Conservation (phyloP, 1,140 invertebrate genomes). For the Sarcophaga peregrina region DNA sequence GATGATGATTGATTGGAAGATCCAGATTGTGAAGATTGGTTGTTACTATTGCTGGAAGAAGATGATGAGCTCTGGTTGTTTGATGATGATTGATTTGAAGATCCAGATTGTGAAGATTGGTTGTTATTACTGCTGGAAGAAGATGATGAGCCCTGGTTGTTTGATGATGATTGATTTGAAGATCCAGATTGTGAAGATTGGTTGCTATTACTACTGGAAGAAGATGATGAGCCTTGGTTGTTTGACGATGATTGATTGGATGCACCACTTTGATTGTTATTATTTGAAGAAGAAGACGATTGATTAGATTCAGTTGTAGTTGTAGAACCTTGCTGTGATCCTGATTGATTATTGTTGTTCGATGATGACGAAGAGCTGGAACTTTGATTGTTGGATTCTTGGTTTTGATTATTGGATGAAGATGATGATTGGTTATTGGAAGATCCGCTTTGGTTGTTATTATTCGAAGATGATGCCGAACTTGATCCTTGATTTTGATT, state of each 20-base stretch:
- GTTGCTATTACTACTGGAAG: slow-evolving; percentile 33
- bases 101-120: slow-evolving; percentile 28
- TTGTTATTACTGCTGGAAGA: slow-evolving; percentile 5
- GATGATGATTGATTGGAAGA: slow-evolving; percentile 40
- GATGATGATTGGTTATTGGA: slow-evolving; percentile 31
- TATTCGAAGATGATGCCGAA: background rate
- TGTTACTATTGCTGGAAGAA: slow-evolving; percentile 45
- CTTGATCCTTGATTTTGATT: slow-evolving; percentile 16
- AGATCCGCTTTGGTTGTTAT: background rate
- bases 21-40: background rate
- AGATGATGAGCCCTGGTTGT: slow-evolving; percentile 12
- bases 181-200: slow-evolving; percentile 19
- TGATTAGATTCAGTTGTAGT: slow-evolving; percentile 47
- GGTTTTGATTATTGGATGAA: slow-evolving; percentile 46
- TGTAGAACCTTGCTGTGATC: slow-evolving; percentile 32
- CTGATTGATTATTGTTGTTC: background rate
- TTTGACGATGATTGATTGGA: slow-evolving; percentile 46
- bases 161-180: background rate
- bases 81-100: background rate
- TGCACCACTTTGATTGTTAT: slow-evolving; percentile 41
- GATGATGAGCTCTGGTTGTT: slow-evolving; percentile 36
- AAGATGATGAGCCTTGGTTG: slow-evolving; percentile 38
- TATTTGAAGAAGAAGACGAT: slow-evolving; percentile 45
- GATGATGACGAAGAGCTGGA: slow-evolving; percentile 41
- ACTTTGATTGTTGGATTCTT: slow-evolving; percentile 36